These are phyloP conservation scores for Phoenicopterus ruber DNA, from an alignment of 2,113 vertebrate genomes.

Conservation along the genomic window DNA sequence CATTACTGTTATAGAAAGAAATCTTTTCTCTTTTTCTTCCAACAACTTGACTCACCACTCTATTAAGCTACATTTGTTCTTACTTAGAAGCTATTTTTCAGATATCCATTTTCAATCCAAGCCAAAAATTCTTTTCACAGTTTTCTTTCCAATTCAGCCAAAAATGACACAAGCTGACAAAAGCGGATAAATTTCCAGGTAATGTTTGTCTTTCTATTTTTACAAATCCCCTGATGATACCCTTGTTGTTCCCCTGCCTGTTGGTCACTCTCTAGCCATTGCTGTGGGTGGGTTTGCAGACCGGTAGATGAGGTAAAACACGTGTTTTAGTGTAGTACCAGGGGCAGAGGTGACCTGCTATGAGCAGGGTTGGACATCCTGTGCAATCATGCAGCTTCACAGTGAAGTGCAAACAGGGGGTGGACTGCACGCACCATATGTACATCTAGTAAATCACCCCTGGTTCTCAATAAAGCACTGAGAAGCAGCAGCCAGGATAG, in stretches of 20 bases:
- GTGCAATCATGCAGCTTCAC: background rate
- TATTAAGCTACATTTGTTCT: constrained; percentile 11
- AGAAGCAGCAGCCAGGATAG: background rate
- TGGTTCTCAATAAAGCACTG: background rate
- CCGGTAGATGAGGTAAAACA: background rate
- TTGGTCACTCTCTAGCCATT: background rate
- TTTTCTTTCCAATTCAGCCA: background rate
- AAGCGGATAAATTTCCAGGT: background rate
- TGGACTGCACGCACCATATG: background rate
- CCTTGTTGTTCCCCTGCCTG: background rate
- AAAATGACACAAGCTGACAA: background rate
- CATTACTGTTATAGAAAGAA: background rate
- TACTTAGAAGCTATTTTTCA: constrained; percentile 13
- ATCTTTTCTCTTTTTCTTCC: background rate
- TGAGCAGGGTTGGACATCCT: background rate
- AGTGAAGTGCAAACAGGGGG: background rate
- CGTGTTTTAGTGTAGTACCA: background rate
- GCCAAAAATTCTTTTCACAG: background rate
- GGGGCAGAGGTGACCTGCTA: background rate
- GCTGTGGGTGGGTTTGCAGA: background rate
- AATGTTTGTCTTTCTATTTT: background rate
- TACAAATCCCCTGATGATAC: background rate
- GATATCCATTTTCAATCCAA: background rate
- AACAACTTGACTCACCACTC: background rate
- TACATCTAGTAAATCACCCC: background rate